Evolutionary conservation across 2,888 invertebrate genomes (phyloP).

Genomic region (Temnothorax unifasciatus): DNA sequence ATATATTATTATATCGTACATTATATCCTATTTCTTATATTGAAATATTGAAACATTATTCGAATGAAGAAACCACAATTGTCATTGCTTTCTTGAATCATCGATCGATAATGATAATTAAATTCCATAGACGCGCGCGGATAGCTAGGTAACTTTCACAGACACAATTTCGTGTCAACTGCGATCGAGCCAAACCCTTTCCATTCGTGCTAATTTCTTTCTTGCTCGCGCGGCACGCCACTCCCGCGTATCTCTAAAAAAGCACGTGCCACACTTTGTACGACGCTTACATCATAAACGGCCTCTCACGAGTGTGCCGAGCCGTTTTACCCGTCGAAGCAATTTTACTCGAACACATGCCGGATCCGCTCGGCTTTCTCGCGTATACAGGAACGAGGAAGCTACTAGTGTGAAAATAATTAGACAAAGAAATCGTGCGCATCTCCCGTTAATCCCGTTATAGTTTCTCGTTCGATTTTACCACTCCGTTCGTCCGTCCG

Average conservation of each 20-base stretch:
- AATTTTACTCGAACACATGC: slow-evolving; percentile 60
- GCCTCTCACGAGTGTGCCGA: slow-evolving; percentile 48
- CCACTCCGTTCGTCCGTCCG: slow-evolving; percentile 12
- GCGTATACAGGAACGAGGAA: slow-evolving; percentile 44
- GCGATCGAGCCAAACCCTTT: slow-evolving; percentile 46
- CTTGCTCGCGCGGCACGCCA: slow-evolving; percentile 5
- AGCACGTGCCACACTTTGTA: slow-evolving; percentile 66
- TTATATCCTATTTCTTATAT: too few relatives aligned
- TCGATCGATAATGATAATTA: background rate
- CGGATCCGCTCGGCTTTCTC: slow-evolving; percentile 58
- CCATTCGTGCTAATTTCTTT: slow-evolving; percentile 3
- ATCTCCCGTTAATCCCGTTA: background rate
- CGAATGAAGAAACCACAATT: too few relatives aligned
- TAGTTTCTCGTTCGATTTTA: slow-evolving; percentile 44
- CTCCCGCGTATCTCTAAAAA: slow-evolving; percentile 47
- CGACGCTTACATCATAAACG: slow-evolving; percentile 55
- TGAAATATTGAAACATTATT: too few relatives aligned
- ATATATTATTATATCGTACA: too few relatives aligned
- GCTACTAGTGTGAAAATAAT: slow-evolving; percentile 64
- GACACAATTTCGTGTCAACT: slow-evolving; percentile 27
- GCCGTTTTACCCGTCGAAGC: slow-evolving; percentile 42
- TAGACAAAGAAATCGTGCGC: slow-evolving; percentile 64
- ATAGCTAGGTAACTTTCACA: background rate
- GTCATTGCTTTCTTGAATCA: background rate
- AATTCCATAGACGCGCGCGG: background rate